A percentile compares a stretch with the other conserved stretches of the same genome.
Evolutionary conservation across 2,797 vertebrate genomes (phyloP).

Genomic region (Pseudochaenichthys georgianus): DNA sequence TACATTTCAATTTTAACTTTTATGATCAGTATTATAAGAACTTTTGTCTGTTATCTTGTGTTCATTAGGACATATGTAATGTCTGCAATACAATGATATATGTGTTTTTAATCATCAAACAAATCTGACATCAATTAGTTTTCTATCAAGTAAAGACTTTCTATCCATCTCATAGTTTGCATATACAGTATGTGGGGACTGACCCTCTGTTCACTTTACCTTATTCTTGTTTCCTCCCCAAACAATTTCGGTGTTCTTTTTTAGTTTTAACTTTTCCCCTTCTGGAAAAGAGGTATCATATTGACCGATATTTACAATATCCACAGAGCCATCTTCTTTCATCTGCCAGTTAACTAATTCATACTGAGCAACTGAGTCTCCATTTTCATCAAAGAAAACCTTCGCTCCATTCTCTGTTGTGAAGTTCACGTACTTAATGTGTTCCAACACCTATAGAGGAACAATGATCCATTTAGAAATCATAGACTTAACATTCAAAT

Average conservation of each 20-base stretch:
- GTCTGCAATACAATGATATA: too few species aligned
- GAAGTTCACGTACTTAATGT: slow-evolving; percentile 75
- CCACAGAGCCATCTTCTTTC: slow-evolving; percentile 62
- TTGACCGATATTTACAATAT: slow-evolving; percentile 72
- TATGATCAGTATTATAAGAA: too few species aligned
- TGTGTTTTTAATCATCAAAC: too few species aligned
- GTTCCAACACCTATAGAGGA: slow-evolving; percentile 68
- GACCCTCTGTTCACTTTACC: slow-evolving; percentile 40
- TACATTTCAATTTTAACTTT: too few species aligned
- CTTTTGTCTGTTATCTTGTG: too few species aligned
- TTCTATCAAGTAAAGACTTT: neutral
- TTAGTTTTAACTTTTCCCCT: slow-evolving; percentile 57
- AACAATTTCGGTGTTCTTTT: slow-evolving; percentile 51
- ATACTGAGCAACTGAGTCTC: slow-evolving; percentile 71
- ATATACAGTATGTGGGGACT: neutral
- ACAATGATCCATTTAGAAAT: neutral
- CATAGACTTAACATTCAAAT: neutral
- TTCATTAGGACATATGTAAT: too few species aligned
- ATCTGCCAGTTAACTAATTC: slow-evolving; percentile 82
- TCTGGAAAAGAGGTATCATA: slow-evolving; percentile 73
- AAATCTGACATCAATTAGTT: too few species aligned
- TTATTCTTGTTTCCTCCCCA: slow-evolving; percentile 67
- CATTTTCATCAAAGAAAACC: slow-evolving; percentile 78
- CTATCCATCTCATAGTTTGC: neutral
- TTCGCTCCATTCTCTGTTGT: slow-evolving; percentile 67